Evolutionary conservation across 2,797 vertebrate species (phyloP).

Genomic region (Brachyrhaphis roseni): DNA sequence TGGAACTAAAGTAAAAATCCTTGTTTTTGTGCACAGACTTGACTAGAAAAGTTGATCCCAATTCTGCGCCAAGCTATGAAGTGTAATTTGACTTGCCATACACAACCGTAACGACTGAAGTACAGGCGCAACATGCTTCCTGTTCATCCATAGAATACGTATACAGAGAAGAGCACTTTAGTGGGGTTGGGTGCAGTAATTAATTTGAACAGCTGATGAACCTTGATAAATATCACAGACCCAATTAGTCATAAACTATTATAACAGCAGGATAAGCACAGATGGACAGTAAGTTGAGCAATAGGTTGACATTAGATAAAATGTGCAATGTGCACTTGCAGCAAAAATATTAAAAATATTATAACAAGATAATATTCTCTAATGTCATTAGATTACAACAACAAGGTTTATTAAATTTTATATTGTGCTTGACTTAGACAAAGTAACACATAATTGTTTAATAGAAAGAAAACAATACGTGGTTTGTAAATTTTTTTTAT

Average conservation of each 20-base stretch:
- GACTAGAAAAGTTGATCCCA: background rate
- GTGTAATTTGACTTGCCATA: background rate
- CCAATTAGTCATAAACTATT: background rate
- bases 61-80: background rate
- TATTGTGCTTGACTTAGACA: background rate
- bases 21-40: background rate
- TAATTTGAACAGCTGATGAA: background rate
- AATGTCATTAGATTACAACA: background rate
- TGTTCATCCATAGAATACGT: slow-evolving; percentile 15
- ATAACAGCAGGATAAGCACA: background rate
- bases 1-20: background rate
- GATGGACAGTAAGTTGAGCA: background rate
- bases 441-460: background rate
- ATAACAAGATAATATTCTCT: background rate
- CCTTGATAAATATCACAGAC: background rate
- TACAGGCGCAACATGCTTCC: slow-evolving; percentile 24
- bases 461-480: background rate
- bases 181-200: background rate
- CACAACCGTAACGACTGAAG: slow-evolving; percentile 22
- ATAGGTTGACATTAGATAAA: background rate
- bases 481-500: background rate
- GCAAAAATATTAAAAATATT: background rate
- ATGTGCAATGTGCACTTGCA: background rate
- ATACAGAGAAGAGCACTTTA: background rate
- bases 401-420: background rate